A percentile compares a stretch with the other conserved stretches of the same genome.
Evolutionary conservation across 2,797 vertebrate species (phyloP).

Genomic region (Coilia nasus): DNA sequence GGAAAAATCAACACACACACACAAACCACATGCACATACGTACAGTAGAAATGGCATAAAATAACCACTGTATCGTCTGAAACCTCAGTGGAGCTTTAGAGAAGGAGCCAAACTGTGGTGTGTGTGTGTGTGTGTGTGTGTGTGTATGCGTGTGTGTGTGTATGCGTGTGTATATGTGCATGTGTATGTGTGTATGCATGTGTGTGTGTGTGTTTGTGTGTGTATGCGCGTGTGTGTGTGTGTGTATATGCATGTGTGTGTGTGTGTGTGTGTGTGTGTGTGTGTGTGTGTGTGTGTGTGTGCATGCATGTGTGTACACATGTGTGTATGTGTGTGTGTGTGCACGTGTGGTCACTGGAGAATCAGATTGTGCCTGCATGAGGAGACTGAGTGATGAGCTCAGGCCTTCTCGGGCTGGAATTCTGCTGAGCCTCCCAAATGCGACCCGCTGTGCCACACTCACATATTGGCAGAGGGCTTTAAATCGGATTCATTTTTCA

Average conservation of each 20-base stretch:
- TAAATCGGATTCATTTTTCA: constrained; percentile 31
- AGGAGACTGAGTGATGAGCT: constrained; percentile 16
- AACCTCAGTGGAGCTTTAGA: neutral
- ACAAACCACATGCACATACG: too few relatives aligned
- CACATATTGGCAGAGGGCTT: constrained; percentile 28
- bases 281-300: neutral
- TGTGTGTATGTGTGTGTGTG: neutral
- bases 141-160: too few relatives aligned
- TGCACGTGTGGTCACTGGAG: constrained; percentile 1
- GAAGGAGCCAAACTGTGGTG: neutral
- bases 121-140: too few relatives aligned
- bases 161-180: neutral
- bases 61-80: neutral
- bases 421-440: constrained; percentile 9
- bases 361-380: constrained; percentile 30
- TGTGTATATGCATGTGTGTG: neutral
- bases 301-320: neutral
- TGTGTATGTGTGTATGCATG: constrained; percentile 35
- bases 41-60: neutral
- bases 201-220: neutral
- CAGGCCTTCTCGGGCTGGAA: constrained; percentile 31
- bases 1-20: too few relatives aligned
- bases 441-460: neutral
- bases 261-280: neutral
- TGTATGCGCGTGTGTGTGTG: constrained; percentile 15